A percentile compares a stretch with the other conserved stretches of the same genome.
phyloP scores from a whole-genome alignment of 2,888 invertebrate genomes.

The Trileptium ribeirensis region DNA sequence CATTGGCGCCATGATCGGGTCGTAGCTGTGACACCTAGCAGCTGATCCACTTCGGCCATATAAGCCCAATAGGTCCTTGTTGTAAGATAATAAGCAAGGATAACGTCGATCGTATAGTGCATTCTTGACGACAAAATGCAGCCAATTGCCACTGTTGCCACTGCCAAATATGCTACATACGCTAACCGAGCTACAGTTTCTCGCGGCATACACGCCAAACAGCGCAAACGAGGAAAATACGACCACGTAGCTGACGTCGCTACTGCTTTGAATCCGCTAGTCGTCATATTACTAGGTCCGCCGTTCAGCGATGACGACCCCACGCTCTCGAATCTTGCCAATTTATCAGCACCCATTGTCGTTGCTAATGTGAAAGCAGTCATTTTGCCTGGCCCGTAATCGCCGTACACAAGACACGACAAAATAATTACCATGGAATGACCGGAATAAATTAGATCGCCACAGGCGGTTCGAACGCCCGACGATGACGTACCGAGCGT shows the following conservation, averaged over 20 bases:
- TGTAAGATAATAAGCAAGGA: constrained; percentile 42
- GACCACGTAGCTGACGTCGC: too few species aligned
- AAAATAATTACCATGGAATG: constrained; percentile 37
- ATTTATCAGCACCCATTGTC: too few species aligned
- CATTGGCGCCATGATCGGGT: neutral
- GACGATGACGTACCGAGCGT: constrained; percentile 13
- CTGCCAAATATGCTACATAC: neutral
- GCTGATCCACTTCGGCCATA: neutral
- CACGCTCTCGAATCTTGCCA: too few species aligned
- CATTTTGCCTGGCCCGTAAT: constrained; percentile 17
- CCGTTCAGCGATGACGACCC: too few species aligned
- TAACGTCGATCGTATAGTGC: constrained; percentile 45
- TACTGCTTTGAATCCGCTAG: too few species aligned
- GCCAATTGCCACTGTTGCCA: constrained; percentile 35
- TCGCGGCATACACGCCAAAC: too few species aligned
- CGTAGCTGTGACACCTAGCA: neutral
- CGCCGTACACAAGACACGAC: neutral
- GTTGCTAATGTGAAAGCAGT: too few species aligned
- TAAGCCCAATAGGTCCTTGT: constrained; percentile 43
- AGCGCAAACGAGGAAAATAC: too few species aligned
- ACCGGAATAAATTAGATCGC: constrained; percentile 46
- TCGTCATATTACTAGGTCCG: too few species aligned
- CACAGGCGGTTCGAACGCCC: constrained; percentile 41
- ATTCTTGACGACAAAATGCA: constrained; percentile 45
- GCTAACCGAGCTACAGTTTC: neutral